Percentiles rank a stretch among this genome's conserved stretches.
Conservation (phyloP, 2,113 vertebrate species). For the Centrocercus urophasianus region DNA sequence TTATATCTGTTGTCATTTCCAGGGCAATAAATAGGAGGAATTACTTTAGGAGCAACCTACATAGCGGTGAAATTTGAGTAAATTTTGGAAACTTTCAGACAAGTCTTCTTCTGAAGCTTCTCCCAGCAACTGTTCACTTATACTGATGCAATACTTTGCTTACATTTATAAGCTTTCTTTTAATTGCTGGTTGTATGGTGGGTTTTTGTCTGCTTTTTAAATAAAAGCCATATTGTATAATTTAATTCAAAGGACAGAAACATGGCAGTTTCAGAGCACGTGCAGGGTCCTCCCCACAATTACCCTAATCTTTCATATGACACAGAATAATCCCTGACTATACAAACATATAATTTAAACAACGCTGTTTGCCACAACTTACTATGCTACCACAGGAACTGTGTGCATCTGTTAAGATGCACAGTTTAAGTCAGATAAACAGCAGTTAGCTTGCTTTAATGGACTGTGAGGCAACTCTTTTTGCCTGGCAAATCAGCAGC, state of each 20-base stretch:
- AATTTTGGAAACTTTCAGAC: background rate
- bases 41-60: too few species aligned
- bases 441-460: background rate
- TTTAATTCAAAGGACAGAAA: background rate
- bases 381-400: background rate
- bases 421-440: background rate
- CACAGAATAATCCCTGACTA: background rate
- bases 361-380: background rate
- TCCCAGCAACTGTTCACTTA: background rate
- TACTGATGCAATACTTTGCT: background rate
- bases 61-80: background rate
- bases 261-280: background rate
- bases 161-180: background rate
- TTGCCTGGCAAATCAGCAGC: background rate
- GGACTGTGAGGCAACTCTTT: background rate
- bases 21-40: too few species aligned
- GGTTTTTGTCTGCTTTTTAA: background rate
- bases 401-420: background rate
- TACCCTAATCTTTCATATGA: background rate
- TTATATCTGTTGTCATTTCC: too few species aligned
- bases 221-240: background rate
- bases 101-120: background rate
- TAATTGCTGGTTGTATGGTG: background rate
- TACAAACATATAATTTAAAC: background rate
- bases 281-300: background rate